Conservation (phyloP, 1,140 invertebrate genomes). For the Drosophila biarmipes region DNA sequence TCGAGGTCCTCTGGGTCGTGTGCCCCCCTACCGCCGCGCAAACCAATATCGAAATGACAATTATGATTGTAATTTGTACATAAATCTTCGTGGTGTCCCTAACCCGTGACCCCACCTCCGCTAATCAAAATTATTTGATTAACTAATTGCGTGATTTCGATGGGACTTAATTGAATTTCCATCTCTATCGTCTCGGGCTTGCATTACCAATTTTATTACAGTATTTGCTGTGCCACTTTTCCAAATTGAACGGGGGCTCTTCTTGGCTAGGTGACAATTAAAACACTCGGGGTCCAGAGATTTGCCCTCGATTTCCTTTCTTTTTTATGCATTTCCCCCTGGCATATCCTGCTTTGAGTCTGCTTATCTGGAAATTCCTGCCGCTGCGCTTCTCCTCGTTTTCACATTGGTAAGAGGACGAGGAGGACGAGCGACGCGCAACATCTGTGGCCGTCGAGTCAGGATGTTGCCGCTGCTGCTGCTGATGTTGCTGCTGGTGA, state of each 20-base stretch:
- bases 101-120: neutral
- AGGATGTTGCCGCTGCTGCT: constrained; percentile 80
- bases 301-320: constrained; percentile 12
- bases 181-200: constrained; percentile 37
- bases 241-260: constrained; percentile 66
- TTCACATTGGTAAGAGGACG: constrained; percentile 71
- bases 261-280: constrained; percentile 52
- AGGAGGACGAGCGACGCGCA: constrained; percentile 75
- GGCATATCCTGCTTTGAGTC: constrained; percentile 55
- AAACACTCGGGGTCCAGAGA: constrained; percentile 43
- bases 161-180: constrained; percentile 81
- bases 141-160: constrained; percentile 83
- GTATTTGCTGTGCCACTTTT: constrained; percentile 69
- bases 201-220: constrained; percentile 49
- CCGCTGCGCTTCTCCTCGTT: constrained; percentile 78
- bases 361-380: constrained; percentile 84
- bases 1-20: constrained; percentile 57
- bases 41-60: constrained; percentile 64
- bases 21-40: constrained; percentile 34
- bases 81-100: constrained; percentile 54
- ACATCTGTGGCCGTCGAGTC: constrained; percentile 82
- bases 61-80: constrained; percentile 77
- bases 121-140: constrained; percentile 82
- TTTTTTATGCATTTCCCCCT: neutral
- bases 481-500: constrained; percentile 48